Evolutionary conservation across 2,113 vertebrate genomes (phyloP).

Genomic region (Indri indri): DNA sequence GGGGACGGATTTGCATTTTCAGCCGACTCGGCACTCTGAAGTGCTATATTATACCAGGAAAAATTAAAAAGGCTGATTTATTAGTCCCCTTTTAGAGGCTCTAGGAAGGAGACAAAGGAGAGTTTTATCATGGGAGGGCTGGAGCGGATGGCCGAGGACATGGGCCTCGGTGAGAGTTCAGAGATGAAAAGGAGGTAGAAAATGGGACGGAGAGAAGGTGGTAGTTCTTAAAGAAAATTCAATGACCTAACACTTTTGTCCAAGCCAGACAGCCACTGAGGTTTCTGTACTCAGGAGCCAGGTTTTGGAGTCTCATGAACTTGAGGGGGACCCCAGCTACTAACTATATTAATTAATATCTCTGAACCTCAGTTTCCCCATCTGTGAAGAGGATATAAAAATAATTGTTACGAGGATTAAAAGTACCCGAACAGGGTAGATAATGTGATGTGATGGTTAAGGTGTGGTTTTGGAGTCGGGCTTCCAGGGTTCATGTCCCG

Average conservation of each 20-base stretch:
- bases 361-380: background rate
- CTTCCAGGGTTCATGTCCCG: background rate
- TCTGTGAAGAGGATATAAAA: background rate
- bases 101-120: background rate
- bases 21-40: background rate
- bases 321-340: background rate
- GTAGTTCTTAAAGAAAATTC: background rate
- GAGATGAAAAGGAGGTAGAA: background rate
- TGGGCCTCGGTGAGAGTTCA: background rate
- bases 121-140: background rate
- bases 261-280: background rate
- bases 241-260: background rate
- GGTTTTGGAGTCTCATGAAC: background rate
- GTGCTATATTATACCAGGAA: background rate
- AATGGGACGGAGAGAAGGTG: background rate
- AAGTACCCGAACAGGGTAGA: background rate
- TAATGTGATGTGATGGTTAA: background rate
- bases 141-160: background rate
- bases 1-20: background rate
- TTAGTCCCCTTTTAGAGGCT: background rate
- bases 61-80: background rate
- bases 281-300: background rate
- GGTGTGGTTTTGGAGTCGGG: rapidly evolving
- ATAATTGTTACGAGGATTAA: background rate
- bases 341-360: background rate